phyloP scores from a whole-genome alignment of 2,113 vertebrate species.

The Nannobrachium achirus region DNA sequence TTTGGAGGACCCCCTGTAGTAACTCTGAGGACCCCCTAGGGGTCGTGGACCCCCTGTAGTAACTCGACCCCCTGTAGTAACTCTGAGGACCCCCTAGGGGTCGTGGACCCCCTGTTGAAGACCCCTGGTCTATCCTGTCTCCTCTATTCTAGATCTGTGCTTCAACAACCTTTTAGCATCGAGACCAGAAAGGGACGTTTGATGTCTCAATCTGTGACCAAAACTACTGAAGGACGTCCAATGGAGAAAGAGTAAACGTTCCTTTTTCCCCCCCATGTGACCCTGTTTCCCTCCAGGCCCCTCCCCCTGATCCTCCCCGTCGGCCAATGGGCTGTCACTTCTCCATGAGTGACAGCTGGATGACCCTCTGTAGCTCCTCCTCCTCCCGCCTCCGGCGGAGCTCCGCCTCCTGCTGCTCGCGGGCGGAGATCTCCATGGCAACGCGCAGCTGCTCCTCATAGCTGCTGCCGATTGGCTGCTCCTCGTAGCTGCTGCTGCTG shows the following conservation, averaged over 20 bases:
- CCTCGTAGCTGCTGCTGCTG: conserved; percentile 81
- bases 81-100: too few relatives aligned
- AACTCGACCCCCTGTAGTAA: too few relatives aligned
- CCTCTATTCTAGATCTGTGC: neutral
- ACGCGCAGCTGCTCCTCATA: conserved; percentile 91
- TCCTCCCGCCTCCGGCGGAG: conserved; percentile 86
- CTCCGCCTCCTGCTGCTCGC: conserved; percentile 90
- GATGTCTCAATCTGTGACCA: neutral
- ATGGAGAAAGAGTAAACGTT: too few relatives aligned
- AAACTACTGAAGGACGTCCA: too few relatives aligned
- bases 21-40: too few relatives aligned
- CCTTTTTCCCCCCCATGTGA: neutral
- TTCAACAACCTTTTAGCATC: too few relatives aligned
- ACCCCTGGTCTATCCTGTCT: neutral
- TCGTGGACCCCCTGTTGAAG: too few relatives aligned
- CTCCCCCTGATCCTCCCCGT: conserved; percentile 13
- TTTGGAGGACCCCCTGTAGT: too few relatives aligned
- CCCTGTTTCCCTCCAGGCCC: conserved; percentile 41
- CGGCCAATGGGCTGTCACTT: conserved; percentile 74
- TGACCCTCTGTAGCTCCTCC: conserved; percentile 91
- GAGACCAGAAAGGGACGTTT: conserved; percentile 2
- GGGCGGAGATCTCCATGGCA: conserved; percentile 93
- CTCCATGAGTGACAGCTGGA: conserved; percentile 94
- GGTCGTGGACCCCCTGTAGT: too few relatives aligned
- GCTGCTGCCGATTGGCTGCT: too few relatives aligned